Base-by-base conservation (phyloP, 2,888 invertebrate species). In the Diplolepis rosae region DNA sequence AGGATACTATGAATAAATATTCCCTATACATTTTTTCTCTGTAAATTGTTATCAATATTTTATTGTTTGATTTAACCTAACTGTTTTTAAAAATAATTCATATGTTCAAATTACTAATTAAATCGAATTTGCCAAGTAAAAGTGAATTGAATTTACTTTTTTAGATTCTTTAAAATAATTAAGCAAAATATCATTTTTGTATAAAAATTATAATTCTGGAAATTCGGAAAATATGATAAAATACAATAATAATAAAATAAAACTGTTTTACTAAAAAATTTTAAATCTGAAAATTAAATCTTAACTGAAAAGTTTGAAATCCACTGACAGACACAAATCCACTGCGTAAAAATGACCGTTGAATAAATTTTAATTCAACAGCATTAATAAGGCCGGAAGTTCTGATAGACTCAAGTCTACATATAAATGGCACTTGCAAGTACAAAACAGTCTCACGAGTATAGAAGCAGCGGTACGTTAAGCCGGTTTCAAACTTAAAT, bases 341-440 rank as follows among this genome's bases (percentile, higher is more conserved):
- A n/a, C n/a, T n/a, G n/a, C n/a, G n/a, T 39, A 24, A 13, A 61
- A 39, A 39, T 61, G 22, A 24, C 35, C n/a, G 61, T 61, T 61
- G 61, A 61, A 61, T 61, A 61, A 61, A 61, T 61, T 39, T 39
- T 39, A 61, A 32, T 56, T 32, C 35, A 1, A 7, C 39, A 61
- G 24, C 61, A 39, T 61, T 39, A 61, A 61, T 61, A 61, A 24
- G 61, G 35, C 22, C 61, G 61, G 61, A 61, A 61, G 61, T 61
- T 61, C 39, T 24, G 22, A 39, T 35, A 61, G 18, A 39, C 39
- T 39, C 24, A 39, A 39, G 61, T 61, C 39, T 61, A 39, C 39
- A 61, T 24, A 22, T 32, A 24, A 22, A 35, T 56, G 56, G 56
- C 32, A 32, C 61, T 39, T 7, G 24, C 39, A 61, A 39, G 13